These are phyloP conservation scores for Phacellophora camtschatica DNA, from an alignment of 30 jellyfish, hydroid and myxozoan genomes.

Conservation along the genomic window DNA sequence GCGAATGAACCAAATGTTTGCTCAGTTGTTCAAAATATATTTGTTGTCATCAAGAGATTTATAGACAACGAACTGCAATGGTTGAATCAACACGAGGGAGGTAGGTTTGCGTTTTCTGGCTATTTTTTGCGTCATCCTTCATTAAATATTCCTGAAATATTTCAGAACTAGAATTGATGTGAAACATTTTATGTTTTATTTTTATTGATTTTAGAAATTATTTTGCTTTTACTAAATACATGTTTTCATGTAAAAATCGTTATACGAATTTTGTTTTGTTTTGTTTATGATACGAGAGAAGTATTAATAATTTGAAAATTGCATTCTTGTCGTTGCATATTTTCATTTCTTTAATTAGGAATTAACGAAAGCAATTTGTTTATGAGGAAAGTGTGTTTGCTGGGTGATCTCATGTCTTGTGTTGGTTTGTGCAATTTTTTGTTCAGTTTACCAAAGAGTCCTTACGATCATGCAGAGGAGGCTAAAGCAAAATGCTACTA, in stretches of 20 bases:
- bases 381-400: slow-evolving; percentile 29
- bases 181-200: too few relatives aligned
- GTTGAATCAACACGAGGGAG: background rate
- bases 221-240: too few relatives aligned
- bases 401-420: slow-evolving; percentile 42
- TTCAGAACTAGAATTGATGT: too few relatives aligned
- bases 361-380: background rate
- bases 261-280: too few relatives aligned
- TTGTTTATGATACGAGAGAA: too few relatives aligned
- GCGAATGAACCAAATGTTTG: too few relatives aligned
- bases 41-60: background rate
- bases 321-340: too few relatives aligned
- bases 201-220: too few relatives aligned
- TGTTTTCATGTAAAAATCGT: too few relatives aligned
- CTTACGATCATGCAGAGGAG: slow-evolving; percentile 88
- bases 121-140: too few relatives aligned
- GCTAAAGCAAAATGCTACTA: slow-evolving; percentile 24
- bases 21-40: background rate
- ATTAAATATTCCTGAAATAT: too few relatives aligned
- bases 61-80: background rate
- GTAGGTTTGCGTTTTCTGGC: background rate
- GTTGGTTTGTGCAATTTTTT: slow-evolving; percentile 49
- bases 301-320: too few relatives aligned
- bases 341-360: background rate
- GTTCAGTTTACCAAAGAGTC: slow-evolving; percentile 41